These are phyloP conservation scores for Epinephelus fuscoguttatus DNA, from an alignment of 2,113 vertebrate species.

Conservation along the genomic window DNA sequence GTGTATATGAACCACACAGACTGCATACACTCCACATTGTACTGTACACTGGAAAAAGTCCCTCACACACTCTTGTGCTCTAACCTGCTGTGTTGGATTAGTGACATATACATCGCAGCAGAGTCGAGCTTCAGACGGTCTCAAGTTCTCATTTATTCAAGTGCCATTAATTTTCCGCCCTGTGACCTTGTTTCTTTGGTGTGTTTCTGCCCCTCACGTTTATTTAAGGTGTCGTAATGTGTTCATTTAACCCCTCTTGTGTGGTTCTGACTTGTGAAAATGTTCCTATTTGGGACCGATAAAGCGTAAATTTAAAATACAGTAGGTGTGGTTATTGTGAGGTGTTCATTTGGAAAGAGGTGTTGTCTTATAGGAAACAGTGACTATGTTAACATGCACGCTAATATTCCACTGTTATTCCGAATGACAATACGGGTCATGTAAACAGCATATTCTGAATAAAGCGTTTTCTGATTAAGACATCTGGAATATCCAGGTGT, in stretches of 20 bases:
- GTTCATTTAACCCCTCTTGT: slow-evolving; percentile 20
- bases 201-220: slow-evolving; percentile 21
- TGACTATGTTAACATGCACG: too few relatives aligned
- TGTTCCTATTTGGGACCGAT: slow-evolving; percentile 3
- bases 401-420: too few relatives aligned
- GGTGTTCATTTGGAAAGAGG: slow-evolving; percentile 20
- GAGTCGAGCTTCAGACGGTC: background rate
- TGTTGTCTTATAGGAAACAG: slow-evolving; percentile 24
- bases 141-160: slow-evolving; percentile 38
- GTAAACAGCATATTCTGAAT: too few relatives aligned
- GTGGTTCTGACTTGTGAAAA: slow-evolving; percentile 12
- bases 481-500: too few relatives aligned
- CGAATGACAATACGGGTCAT: too few relatives aligned
- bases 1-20: slow-evolving; percentile 34
- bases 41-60: background rate
- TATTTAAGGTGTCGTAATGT: background rate
- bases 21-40: slow-evolving; percentile 16
- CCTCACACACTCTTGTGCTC: background rate
- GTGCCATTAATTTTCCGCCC: slow-evolving; percentile 15
- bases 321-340: slow-evolving; percentile 1
- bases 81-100: slow-evolving; percentile 15
- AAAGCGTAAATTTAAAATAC: background rate
- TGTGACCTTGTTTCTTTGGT: slow-evolving; percentile 16
- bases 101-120: slow-evolving; percentile 6
- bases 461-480: too few relatives aligned